Conservation (phyloP, 2,113 vertebrate genomes). For the Rhadina sibilatrix region DNA sequence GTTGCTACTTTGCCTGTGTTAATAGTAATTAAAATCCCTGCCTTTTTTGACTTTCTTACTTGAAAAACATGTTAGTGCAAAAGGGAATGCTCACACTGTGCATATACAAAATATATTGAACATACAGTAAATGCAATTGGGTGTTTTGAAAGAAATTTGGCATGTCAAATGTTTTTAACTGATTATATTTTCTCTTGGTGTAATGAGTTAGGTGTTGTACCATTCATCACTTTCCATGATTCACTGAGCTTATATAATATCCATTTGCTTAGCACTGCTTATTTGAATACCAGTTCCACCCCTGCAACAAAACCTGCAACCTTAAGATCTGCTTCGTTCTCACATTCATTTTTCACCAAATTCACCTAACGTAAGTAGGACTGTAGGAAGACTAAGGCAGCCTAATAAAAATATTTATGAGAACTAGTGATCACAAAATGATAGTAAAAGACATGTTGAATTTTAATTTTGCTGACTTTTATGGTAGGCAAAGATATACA, state of each 20-base stretch:
- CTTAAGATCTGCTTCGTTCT: background rate
- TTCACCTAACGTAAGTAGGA: background rate
- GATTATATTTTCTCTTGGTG: background rate
- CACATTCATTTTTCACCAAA: background rate
- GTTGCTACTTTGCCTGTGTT: background rate
- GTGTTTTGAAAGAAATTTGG: background rate
- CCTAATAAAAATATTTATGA: background rate
- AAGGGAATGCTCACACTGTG: background rate
- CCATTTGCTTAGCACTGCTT: background rate
- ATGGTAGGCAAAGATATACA: background rate
- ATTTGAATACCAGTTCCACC: background rate
- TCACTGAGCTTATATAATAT: conserved; percentile 15
- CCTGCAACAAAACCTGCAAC: background rate
- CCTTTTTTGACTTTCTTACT: background rate
- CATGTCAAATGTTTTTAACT: background rate
- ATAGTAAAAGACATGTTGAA: background rate
- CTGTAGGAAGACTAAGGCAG: background rate
- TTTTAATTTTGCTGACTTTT: background rate
- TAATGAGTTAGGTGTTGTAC: background rate
- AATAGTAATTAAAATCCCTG: background rate
- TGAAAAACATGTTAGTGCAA: background rate
- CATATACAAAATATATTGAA: background rate
- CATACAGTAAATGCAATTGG: background rate
- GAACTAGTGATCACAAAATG: conserved; percentile 14
- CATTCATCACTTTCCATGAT: background rate